A percentile compares a stretch with the other conserved stretches of the same genome.
phyloP scores from a whole-genome alignment of 2,113 vertebrate species.

The Platichthys flesus region DNA sequence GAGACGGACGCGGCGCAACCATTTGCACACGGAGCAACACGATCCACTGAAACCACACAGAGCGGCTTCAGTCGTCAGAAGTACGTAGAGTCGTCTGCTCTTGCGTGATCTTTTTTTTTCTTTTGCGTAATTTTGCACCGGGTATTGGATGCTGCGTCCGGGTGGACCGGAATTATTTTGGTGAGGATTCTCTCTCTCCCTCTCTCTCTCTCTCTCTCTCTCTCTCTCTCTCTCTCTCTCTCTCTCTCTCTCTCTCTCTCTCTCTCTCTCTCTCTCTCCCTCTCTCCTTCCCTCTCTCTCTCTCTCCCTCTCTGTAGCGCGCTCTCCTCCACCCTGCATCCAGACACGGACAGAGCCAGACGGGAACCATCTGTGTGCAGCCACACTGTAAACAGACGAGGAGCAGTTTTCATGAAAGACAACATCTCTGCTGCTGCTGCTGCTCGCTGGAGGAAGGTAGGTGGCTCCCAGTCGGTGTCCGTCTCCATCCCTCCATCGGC shows the following conservation, averaged over 20 bases:
- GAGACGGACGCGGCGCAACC: slow-evolving; percentile 1
- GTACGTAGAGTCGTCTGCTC: slow-evolving; percentile 24
- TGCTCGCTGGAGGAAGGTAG: slow-evolving; percentile 52
- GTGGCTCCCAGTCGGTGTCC: slow-evolving; percentile 22
- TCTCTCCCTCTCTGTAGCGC: not conserved
- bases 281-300: not conserved
- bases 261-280: not conserved
- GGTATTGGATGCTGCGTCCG: slow-evolving; percentile 51
- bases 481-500: slow-evolving; percentile 30
- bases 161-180: slow-evolving; percentile 62
- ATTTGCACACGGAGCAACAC: not conserved
- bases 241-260: not conserved
- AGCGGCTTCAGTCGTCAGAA: not conserved
- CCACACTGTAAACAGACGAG: slow-evolving; percentile 43
- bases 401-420: slow-evolving; percentile 40
- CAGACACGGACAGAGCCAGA: slow-evolving; percentile 27
- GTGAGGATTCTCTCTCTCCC: slow-evolving; percentile 24
- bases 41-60: not conserved
- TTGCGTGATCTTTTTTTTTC: slow-evolving; percentile 56
- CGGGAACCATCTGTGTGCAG: slow-evolving; percentile 25
- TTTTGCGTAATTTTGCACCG: slow-evolving; percentile 65
- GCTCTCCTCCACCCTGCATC: slow-evolving; percentile 41
- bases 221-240: slow-evolving; percentile 5
- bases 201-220: not conserved
- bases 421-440: slow-evolving; percentile 13